Evolutionary conservation across 2,113 vertebrate species (phyloP).

Genomic region (Rhynchomys soricoides): DNA sequence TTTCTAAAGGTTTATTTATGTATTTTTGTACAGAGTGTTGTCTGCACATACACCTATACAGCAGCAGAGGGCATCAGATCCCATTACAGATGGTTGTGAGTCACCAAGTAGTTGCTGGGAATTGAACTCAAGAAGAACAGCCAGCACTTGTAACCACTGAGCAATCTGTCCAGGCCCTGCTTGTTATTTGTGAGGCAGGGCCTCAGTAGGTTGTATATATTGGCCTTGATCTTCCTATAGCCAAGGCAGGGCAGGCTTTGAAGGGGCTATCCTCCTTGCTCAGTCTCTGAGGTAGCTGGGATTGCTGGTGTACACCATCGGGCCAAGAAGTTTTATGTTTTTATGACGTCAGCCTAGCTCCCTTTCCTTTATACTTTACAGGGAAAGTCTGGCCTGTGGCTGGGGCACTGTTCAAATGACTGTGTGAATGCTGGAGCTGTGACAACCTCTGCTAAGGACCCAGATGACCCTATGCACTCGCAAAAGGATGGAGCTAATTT

Average conservation of each 20-base stretch:
- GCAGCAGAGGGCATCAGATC: too few species aligned
- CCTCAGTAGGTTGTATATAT: too few species aligned
- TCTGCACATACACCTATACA: not conserved
- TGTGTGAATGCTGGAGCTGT: too few species aligned
- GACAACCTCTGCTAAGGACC: not conserved
- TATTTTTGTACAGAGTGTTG: not conserved
- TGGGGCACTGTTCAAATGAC: not conserved
- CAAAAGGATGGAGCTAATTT: not conserved
- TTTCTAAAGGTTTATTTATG: not conserved
- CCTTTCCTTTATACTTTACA: not conserved
- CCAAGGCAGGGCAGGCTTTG: not conserved
- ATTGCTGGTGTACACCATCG: not conserved
- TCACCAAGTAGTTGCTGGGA: not conserved
- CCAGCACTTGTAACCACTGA: not conserved
- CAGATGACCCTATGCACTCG: not conserved
- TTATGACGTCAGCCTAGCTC: not conserved
- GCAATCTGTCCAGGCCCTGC: not conserved
- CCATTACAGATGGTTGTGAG: too few species aligned
- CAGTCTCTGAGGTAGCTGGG: not conserved
- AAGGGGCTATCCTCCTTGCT: not conserved
- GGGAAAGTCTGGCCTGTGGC: not conserved
- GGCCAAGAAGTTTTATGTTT: not conserved
- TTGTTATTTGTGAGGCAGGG: not conserved
- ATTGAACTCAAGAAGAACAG: not conserved
- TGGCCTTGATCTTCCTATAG: not conserved